Conservation (phyloP, 2,888 invertebrate genomes). For the Trichogramma evanescens region DNA sequence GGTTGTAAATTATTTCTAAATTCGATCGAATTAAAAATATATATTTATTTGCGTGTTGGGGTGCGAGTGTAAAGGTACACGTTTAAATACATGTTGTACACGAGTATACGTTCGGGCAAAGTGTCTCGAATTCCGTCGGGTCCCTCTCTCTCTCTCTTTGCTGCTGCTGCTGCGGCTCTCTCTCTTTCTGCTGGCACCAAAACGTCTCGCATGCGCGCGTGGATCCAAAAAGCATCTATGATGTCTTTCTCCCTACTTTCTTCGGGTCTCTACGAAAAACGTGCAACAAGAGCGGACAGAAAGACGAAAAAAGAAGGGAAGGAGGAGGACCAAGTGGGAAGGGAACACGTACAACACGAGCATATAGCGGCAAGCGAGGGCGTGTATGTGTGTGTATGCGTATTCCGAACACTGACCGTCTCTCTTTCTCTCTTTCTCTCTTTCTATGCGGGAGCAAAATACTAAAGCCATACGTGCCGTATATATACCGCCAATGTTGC, state of each 20-base stretch:
- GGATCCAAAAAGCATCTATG: too few species aligned
- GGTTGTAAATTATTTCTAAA: too few species aligned
- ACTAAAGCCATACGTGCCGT: slow-evolving; percentile 1
- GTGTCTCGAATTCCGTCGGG: too few species aligned
- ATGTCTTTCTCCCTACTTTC: too few species aligned
- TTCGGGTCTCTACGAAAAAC: too few species aligned
- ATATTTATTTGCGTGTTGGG: too few species aligned
- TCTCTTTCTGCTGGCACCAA: slow-evolving; percentile 6
- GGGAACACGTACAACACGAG: not conserved
- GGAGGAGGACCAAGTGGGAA: not conserved
- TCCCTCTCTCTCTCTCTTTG: too few species aligned
- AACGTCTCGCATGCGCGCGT: slow-evolving; percentile 7
- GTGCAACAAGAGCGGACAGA: too few species aligned
- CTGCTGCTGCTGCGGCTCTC: not conserved
- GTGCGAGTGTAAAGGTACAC: too few species aligned
- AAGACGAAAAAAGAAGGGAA: not conserved
- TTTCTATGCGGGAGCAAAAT: not conserved
- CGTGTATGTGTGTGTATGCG: not conserved
- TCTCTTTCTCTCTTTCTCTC: slow-evolving; percentile 1
- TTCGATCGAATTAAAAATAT: too few species aligned
- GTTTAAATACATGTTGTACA: too few species aligned
- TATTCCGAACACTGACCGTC: slow-evolving; percentile 20
- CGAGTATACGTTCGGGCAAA: too few species aligned
- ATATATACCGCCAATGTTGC: slow-evolving; percentile 30
- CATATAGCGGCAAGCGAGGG: not conserved